Percentiles rank a stretch among this genome's conserved stretches.
These are phyloP conservation scores for Microtus oregoni DNA, from an alignment of 2,113 vertebrate species.

Conservation along the genomic window DNA sequence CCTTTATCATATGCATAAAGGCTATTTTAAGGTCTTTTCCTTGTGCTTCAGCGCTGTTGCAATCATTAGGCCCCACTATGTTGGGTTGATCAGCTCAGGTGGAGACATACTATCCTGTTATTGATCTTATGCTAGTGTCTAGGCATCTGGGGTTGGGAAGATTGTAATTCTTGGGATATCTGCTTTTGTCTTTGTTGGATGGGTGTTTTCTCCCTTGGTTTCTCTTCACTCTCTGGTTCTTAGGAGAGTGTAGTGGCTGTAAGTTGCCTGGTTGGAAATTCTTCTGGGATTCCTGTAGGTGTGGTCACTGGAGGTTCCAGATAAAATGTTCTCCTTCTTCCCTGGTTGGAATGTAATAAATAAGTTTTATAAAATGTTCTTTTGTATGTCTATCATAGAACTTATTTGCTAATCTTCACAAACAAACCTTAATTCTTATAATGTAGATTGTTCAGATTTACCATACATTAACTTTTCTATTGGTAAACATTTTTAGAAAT, in stretches of 20 bases:
- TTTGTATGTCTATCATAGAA: background rate
- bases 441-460: background rate
- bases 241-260: background rate
- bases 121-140: background rate
- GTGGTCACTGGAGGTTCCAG: background rate
- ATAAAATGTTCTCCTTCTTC: background rate
- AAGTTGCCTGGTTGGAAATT: background rate
- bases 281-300: background rate
- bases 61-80: background rate
- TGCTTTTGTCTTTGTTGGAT: background rate
- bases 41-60: background rate
- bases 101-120: background rate
- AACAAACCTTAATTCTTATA: background rate
- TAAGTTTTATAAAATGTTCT: background rate
- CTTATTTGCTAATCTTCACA: background rate
- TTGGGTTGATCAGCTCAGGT: background rate
- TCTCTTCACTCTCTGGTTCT: background rate
- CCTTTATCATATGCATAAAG: background rate
- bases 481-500: conserved; percentile 1
- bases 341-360: background rate
- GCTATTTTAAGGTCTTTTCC: too few relatives aligned
- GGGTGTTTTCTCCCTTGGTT: background rate
- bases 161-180: background rate
- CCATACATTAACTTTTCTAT: background rate
- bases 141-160: background rate